phyloP scores from a whole-genome alignment of 2,888 invertebrate genomes.

The Lasioglossum lativentre region DNA sequence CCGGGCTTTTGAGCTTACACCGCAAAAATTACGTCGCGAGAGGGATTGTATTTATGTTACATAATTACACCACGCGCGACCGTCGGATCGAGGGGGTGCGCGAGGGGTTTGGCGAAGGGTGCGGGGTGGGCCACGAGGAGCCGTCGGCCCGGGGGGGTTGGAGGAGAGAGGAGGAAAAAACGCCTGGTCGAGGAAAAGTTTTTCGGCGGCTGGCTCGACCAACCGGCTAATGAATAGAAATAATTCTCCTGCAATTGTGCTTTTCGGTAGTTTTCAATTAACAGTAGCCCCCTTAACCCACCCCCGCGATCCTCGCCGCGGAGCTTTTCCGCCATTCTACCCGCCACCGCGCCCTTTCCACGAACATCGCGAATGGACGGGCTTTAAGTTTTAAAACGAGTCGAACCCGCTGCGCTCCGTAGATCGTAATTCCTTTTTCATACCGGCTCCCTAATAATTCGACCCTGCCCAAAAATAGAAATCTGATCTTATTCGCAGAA shows the following conservation, averaged over 20 bases:
- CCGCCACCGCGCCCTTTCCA: slow-evolving; percentile 43
- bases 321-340: slow-evolving; percentile 61
- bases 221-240: slow-evolving; percentile 84
- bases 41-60: slow-evolving; percentile 83
- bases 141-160: slow-evolving; percentile 36
- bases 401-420: slow-evolving; percentile 46
- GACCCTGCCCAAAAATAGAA: background rate
- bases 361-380: slow-evolving; percentile 56
- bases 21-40: slow-evolving; percentile 82
- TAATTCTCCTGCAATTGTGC: slow-evolving; percentile 82
- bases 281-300: slow-evolving; percentile 67
- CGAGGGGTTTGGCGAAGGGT: slow-evolving; percentile 33
- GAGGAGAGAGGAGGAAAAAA: slow-evolving; percentile 54
- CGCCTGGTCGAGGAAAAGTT: slow-evolving; percentile 73
- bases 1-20: slow-evolving; percentile 82
- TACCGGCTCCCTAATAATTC: background rate
- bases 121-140: slow-evolving; percentile 43
- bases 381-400: slow-evolving; percentile 77
- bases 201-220: slow-evolving; percentile 73
- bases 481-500: background rate
- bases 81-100: slow-evolving; percentile 51
- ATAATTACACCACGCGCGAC: slow-evolving; percentile 80
- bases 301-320: slow-evolving; percentile 48
- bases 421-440: slow-evolving; percentile 37
- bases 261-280: slow-evolving; percentile 83